Evolutionary conservation across 1,140 invertebrate species (phyloP), one percentile per base, ranked within the genome.

Genomic region (Carcinoscorpius rotundicauda): DNA sequence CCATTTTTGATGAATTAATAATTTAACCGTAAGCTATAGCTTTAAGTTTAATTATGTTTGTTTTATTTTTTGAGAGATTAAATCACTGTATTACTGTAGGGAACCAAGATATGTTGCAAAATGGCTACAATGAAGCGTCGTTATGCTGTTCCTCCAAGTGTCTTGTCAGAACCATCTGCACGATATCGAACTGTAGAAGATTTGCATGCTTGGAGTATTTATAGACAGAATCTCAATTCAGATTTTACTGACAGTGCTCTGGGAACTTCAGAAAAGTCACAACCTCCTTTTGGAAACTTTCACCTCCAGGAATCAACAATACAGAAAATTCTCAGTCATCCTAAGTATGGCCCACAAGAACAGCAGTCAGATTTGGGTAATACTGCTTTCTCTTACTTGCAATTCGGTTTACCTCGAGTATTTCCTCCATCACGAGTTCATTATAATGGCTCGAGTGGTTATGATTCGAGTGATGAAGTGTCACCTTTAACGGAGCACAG

Each of bases 201-300:
- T 78, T 81, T 94, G 62, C 91, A 95, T 77, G 91, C 91, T 62
- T 95, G 92, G 92, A 93, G 89, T 61, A 94, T 95, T 73, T 95
- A 93, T 78, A 86, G 92, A 72, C 92, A 95, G 84, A 95, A 95
- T 76, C 78, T 95, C 52, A 95, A 94, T 77, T 93, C 91, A 0
- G 91, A 94, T 76, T 93, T 95, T 75, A 93, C 91, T 61, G 91
- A 94, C 75, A 93, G 89, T 57, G 92, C 91, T 0, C 78, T 95
- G 50, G 91, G 91, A 29, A 61, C 59, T 5, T 10, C 10, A 5
- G 60, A 61, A 11, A 68, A 71, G n/a, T 11, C 10, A 5, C 60
- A 11, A 50, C 8, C 52, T 49, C 63, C 66, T 5, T 64, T 62
- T 8, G 91, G 91, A 50, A 94, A 94, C 75, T 94, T 94, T 76